A percentile compares a stretch with the other conserved stretches of the same genome.
Conservation (phyloP, 1,140 invertebrate genomes). For the Pentalonia nigronervosa region DNA sequence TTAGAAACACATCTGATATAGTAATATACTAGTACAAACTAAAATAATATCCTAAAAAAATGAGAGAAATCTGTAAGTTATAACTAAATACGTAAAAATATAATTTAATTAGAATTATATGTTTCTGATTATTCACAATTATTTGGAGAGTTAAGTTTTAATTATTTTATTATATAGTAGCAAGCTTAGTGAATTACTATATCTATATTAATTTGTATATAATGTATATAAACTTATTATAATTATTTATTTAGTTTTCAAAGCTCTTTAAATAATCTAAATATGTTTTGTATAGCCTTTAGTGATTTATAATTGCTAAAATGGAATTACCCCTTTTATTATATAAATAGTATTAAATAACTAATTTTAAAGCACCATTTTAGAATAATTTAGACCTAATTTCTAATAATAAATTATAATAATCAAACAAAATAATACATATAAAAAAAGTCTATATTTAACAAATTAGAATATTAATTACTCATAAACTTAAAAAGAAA, state of each 20-base stretch:
- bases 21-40: not conserved
- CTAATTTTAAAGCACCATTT: slow-evolving; percentile 43
- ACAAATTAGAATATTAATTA: slow-evolving; percentile 20
- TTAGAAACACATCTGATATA: not conserved
- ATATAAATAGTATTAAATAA: not conserved
- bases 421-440: slow-evolving; percentile 1
- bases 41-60: not conserved
- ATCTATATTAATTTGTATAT: not conserved
- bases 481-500: slow-evolving; percentile 7
- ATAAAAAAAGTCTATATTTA: slow-evolving; percentile 22
- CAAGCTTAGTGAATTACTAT: not conserved
- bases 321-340: not conserved
- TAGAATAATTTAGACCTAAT: not conserved
- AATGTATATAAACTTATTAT: not conserved
- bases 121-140: not conserved
- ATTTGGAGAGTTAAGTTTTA: not conserved
- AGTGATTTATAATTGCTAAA: not conserved
- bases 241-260: not conserved
- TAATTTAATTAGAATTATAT: not conserved
- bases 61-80: not conserved
- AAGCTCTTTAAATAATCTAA: slow-evolving; percentile 23
- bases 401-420: not conserved
- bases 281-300: not conserved
- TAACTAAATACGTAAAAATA: slow-evolving; percentile 1
- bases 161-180: not conserved